Conservation (phyloP, 1,140 invertebrate genomes). For the Drosophila truncata region DNA sequence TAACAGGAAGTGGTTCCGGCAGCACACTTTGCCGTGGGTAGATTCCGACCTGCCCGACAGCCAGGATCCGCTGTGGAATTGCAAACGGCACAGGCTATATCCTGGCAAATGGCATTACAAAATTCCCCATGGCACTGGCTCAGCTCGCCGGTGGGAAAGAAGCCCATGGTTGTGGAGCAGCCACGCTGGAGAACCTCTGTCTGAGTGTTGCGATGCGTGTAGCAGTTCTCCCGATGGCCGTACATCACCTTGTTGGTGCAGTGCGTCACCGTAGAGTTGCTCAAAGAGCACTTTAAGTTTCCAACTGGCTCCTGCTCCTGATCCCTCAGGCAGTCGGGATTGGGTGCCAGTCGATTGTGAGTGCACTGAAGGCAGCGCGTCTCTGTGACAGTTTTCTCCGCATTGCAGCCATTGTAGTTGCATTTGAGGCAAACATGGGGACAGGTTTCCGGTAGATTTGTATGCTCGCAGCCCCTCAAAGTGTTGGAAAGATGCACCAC, state of each 20-base stretch:
- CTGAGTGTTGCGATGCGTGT: conserved; percentile 62
- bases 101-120: conserved; percentile 68
- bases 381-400: conserved; percentile 60
- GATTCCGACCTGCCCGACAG: conserved; percentile 48
- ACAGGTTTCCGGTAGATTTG: conserved; percentile 54
- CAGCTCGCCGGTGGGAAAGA: conserved; percentile 65
- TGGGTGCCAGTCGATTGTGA: conserved; percentile 37
- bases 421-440: conserved; percentile 78
- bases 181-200: conserved; percentile 69
- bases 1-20: conserved; percentile 62
- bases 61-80: conserved; percentile 62
- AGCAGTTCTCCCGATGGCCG: conserved; percentile 70
- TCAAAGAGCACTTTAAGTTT: conserved; percentile 28
- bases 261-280: conserved; percentile 53
- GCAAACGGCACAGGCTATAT: conserved; percentile 67
- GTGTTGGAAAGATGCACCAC: conserved; percentile 64
- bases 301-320: conserved; percentile 15
- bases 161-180: conserved; percentile 74
- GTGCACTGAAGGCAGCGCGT: conserved; percentile 64
- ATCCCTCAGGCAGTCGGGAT: conserved; percentile 58
- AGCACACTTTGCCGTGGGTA: conserved; percentile 49
- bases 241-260: conserved; percentile 74
- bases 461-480: conserved; percentile 67
- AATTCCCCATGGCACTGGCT: conserved; percentile 69
- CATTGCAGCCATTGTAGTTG: conserved; percentile 78